Evolutionary conservation across 2,797 vertebrate species (phyloP), one percentile per base, ranked within the genome.

Genomic region (Scolopax bukidnonensis): DNA sequence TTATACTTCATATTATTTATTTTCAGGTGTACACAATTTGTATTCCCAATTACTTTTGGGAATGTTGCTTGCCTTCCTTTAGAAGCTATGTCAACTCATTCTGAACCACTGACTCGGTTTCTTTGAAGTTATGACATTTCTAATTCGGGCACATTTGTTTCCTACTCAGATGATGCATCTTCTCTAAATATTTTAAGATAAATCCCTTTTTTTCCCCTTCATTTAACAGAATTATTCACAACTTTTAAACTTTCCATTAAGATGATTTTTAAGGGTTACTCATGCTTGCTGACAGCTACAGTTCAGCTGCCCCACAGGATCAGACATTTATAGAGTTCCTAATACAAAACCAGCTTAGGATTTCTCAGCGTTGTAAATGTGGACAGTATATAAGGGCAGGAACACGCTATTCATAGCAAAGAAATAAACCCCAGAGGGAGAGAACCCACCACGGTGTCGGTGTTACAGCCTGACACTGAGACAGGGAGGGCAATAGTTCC

Each of bases 111-210:
- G 77, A 93, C 59, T 95, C 63, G 67, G 68, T 90, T 89, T 89
- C 81, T 95, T 51, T 94, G 77, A 92, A 89, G 63, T 80, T 77
- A 63, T 38, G 76, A 90, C 71, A 85, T 94, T 90, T 94, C 70
- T 59, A 80, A 87, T 85, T 92, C 71, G 68, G 45, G 48, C 48
- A 64, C 43, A 65, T 15, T 86, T 83, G 50, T 63, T 90, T 90
- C 86, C 88, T 48, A 69, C 75, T 70, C 57, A 71, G 80, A 50
- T 47, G 63, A 80, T 74, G 84, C 68, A 90, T 94, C 87, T 80
- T 41, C 68, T 89, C 36, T 36, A 89, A 85, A 75, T 85, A 88
- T 68, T 87, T 82, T 64, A 68, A 71, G 71, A 77, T 41, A 84
- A 76, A 84, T 57, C 18, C 5, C 33, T 53, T 87, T 89, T 11